These are phyloP conservation scores for Promerops cafer DNA, from an alignment of 2,113 vertebrate species.

Conservation along the genomic window DNA sequence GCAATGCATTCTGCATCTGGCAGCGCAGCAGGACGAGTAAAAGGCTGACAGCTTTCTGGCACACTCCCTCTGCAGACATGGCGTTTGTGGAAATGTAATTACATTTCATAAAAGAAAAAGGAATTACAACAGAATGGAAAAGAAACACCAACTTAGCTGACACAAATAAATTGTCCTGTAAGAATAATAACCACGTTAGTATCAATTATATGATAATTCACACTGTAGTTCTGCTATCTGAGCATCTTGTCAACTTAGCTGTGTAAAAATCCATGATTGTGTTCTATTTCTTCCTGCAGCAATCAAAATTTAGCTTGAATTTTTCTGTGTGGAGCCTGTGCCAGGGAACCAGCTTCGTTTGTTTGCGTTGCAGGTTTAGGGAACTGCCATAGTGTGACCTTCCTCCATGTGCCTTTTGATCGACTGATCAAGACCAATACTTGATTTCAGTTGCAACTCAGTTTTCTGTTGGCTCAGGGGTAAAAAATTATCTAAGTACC, in stretches of 20 bases:
- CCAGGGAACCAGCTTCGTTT: not conserved
- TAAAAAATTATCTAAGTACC: not conserved
- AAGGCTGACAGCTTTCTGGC: slow-evolving; percentile 61
- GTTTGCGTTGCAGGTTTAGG: not conserved
- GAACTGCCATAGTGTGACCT: fast-evolving
- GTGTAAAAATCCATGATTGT: not conserved
- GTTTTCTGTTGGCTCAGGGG: not conserved
- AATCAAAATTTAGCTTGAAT: not conserved
- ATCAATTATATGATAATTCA: not conserved
- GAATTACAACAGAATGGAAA: slow-evolving; percentile 3
- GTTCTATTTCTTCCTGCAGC: not conserved
- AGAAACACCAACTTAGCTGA: not conserved
- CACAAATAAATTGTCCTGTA: not conserved
- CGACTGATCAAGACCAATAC: not conserved
- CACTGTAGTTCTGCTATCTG: not conserved
- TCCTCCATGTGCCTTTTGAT: not conserved
- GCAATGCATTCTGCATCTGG: slow-evolving; percentile 51
- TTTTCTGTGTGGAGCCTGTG: not conserved
- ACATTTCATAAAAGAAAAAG: slow-evolving; percentile 55
- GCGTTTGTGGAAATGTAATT: slow-evolving; percentile 72
- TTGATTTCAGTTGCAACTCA: not conserved
- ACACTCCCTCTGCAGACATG: slow-evolving; percentile 36
- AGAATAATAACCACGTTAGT: not conserved
- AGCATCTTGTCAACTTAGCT: fast-evolving
- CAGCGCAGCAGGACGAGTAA: slow-evolving; percentile 15